Evolutionary conservation across 1,140 invertebrate species (phyloP), one percentile per base, ranked within the genome.

Genomic region (Drosophila parvula): DNA sequence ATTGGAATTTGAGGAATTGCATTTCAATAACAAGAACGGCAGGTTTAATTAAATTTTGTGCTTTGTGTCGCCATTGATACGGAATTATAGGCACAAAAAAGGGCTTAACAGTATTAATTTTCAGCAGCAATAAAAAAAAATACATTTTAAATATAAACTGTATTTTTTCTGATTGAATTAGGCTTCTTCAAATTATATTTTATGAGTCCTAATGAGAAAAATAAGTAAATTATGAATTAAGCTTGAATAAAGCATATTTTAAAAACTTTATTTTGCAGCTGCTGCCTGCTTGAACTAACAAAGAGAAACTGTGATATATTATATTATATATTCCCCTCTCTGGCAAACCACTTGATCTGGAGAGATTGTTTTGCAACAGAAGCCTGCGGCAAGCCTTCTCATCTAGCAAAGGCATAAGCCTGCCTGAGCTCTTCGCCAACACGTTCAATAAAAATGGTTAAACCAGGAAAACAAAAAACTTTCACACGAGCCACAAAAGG

Each of bases 371-470:
- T 57, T 59, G 44, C 47, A 40, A 51, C 69, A 12, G 44, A 65
- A 44, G 50, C 68, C 73, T 12, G 11, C 14, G 16, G 16, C 1
- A 50, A 75, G 70, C 28, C 69, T 44, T 40, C 59, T 51, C 53
- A 58, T 64, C 45, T 65, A 51, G 55, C 70, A 41, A 47, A 65
- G 60, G 48, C 60, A n/a, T 55, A 75, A 65, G 74, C 61, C 38
- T 12, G 40, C 40, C n/a, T 47, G 43, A 74, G 45, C 55, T 53
- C 60, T 57, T 12, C 22, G 11, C 16, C 50, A 57, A 40, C 38
- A 47, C 40, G 50, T 75, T 74, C 73, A 64, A 76, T 65, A 65
- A 74, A 55, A 74, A 59, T 30, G 45, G 53, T 73, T 73, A 28
- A 53, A 53, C 27, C 28, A 36, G 36, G 27, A 75, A 51, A 67